A percentile compares a stretch with the other conserved stretches of the same genome.
phyloP scores from a whole-genome alignment of 2,888 invertebrate genomes.

The Apotomis turbidana region DNA sequence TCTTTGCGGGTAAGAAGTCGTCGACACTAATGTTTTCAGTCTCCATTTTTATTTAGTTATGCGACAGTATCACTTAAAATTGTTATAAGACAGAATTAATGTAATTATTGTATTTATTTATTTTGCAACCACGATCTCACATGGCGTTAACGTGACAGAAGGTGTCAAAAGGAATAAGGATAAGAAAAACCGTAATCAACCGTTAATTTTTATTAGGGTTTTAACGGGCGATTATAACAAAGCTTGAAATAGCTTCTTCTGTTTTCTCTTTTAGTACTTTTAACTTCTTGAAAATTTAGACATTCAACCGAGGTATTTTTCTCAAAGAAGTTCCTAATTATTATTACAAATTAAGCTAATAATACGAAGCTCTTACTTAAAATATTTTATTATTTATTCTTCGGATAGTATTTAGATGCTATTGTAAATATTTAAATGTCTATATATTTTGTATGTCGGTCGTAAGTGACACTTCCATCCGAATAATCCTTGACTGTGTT shows the following conservation, averaged over 20 bases:
- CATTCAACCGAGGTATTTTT: neutral
- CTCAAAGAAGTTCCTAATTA: neutral
- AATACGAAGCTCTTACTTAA: neutral
- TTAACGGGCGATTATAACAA: neutral
- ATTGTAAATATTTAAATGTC: neutral
- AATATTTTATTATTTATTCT: neutral
- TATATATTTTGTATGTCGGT: neutral
- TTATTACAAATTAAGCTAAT: neutral
- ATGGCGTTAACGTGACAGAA: constrained; percentile 52
- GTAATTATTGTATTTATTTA: constrained; percentile 31
- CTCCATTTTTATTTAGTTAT: constrained; percentile 63
- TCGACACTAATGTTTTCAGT: constrained; percentile 79
- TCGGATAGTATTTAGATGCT: neutral
- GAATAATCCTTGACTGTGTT: constrained; percentile 56
- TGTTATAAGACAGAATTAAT: neutral
- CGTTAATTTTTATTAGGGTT: neutral
- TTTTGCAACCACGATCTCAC: constrained; percentile 48
- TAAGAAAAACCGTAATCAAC: constrained; percentile 16
- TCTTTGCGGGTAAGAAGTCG: constrained; percentile 81
- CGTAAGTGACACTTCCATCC: constrained; percentile 14
- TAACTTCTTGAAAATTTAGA: constrained; percentile 6
- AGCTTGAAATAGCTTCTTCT: neutral
- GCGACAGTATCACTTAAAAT: neutral
- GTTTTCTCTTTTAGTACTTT: neutral
- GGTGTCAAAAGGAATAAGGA: constrained; percentile 47